These are phyloP conservation scores for Muricea muricata DNA, from an alignment of 92 coral and sea anemone genomes.

Conservation along the genomic window DNA sequence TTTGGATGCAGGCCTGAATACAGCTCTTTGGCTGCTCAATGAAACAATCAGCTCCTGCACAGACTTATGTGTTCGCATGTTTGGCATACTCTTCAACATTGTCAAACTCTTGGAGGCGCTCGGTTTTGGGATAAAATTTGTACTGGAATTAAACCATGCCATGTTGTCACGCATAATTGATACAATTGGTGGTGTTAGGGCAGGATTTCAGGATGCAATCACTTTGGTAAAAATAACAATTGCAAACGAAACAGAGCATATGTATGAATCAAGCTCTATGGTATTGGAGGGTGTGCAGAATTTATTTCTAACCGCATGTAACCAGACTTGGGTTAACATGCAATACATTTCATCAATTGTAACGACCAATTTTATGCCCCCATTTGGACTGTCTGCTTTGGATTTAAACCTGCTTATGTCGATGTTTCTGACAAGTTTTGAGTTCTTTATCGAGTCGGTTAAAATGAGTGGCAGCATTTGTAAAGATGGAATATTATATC, in stretches of 20 bases:
- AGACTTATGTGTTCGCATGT: conserved; percentile 58
- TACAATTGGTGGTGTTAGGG: conserved; percentile 54
- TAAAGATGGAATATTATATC: conserved; percentile 1
- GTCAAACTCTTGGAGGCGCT: conserved; percentile 80
- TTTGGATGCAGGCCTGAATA: conserved; percentile 46
- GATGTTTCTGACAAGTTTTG: not conserved
- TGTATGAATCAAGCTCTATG: conserved; percentile 28
- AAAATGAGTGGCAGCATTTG: not conserved
- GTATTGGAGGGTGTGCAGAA: conserved; percentile 30
- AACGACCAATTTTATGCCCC: not conserved
- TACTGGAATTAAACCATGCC: conserved; percentile 81
- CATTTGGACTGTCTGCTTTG: conserved; percentile 17
- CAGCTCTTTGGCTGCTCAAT: conserved; percentile 65
- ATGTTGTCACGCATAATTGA: conserved; percentile 78
- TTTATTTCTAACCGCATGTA: conserved; percentile 32
- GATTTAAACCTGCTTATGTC: not conserved
- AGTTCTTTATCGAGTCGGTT: conserved; percentile 24
- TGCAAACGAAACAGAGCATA: conserved; percentile 39
- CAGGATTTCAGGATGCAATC: conserved; percentile 17
- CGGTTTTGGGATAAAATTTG: conserved; percentile 73
- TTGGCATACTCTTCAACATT: conserved; percentile 63
- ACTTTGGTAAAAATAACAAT: conserved; percentile 36
- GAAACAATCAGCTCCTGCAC: conserved; percentile 64
- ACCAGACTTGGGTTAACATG: conserved; percentile 2
- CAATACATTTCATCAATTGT: not conserved